Conservation (phyloP, 2,797 vertebrate species). For the Clarias platycephalus region DNA sequence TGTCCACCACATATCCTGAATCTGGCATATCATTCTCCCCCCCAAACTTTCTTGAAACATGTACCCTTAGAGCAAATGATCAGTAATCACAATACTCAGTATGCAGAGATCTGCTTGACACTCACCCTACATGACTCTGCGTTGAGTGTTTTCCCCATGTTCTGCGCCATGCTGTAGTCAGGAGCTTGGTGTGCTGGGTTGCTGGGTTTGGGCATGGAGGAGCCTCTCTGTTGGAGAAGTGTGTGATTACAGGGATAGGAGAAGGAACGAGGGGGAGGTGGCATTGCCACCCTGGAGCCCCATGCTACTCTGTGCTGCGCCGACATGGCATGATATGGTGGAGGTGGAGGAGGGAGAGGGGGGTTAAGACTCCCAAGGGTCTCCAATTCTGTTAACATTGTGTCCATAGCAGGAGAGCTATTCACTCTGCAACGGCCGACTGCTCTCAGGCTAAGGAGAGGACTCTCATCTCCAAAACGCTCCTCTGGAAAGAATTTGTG, state of each 20-base stretch:
- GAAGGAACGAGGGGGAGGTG: conserved; percentile 92
- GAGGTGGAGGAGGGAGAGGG: conserved; percentile 91
- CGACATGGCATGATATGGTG: conserved; percentile 91
- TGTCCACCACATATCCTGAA: background rate
- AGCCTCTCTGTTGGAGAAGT: conserved; percentile 72
- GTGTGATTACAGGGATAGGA: conserved; percentile 96
- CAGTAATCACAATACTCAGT: background rate
- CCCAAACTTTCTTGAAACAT: too few relatives aligned
- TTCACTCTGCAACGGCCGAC: conserved; percentile 90
- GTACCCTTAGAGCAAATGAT: too few relatives aligned
- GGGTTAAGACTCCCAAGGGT: conserved; percentile 91
- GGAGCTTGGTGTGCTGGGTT: conserved; percentile 82
- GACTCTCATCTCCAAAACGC: conserved; percentile 96
- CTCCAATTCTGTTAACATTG: conserved; percentile 94
- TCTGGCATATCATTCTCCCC: background rate
- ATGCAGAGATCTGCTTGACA: background rate
- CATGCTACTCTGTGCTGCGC: conserved; percentile 85
- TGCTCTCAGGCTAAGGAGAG: conserved; percentile 87
- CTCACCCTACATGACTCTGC: conserved; percentile 39
- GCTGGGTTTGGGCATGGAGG: conserved; percentile 35
- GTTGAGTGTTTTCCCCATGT: conserved; percentile 17
- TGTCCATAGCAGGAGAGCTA: conserved; percentile 92
- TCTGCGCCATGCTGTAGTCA: conserved; percentile 77
- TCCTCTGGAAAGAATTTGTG: conserved; percentile 99
- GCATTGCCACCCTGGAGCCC: conserved; percentile 87